Evolutionary conservation across 2,113 vertebrate species (phyloP).

Genomic region (Forbesichthys papilliferus): DNA sequence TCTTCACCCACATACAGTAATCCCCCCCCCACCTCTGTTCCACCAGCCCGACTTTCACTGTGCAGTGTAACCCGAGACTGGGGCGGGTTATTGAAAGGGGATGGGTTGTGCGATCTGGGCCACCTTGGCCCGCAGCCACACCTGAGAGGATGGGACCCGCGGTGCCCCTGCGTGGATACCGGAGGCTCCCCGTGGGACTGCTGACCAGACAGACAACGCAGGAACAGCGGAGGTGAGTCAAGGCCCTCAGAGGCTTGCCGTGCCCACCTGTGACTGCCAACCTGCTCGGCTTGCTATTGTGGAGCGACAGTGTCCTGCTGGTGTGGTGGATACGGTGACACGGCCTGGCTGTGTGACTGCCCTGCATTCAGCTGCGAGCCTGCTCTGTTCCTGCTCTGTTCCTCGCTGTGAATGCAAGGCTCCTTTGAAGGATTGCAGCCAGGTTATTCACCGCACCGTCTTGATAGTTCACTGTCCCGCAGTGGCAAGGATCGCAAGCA

Average conservation of each 20-base stretch:
- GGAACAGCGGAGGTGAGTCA: constrained; percentile 47
- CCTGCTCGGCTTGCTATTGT: constrained; percentile 57
- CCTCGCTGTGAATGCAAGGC: constrained; percentile 24
- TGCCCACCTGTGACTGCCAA: constrained; percentile 48
- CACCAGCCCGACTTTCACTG: constrained; percentile 61
- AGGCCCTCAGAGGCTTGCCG: constrained; percentile 58
- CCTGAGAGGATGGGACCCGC: constrained; percentile 52
- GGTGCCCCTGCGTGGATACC: constrained; percentile 63
- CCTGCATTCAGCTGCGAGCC: constrained; percentile 43
- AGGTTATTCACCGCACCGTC: constrained; percentile 6
- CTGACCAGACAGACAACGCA: constrained; percentile 62
- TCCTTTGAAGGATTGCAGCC: background rate
- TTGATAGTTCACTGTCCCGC: background rate
- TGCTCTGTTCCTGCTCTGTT: background rate
- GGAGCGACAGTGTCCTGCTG: constrained; percentile 22
- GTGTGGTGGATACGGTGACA: constrained; percentile 58
- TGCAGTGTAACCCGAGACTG: constrained; percentile 74
- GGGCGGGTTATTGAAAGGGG: constrained; percentile 29
- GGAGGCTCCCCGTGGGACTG: constrained; percentile 66
- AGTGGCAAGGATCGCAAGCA: no score
- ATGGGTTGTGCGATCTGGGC: constrained; percentile 49
- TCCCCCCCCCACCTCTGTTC: constrained; percentile 48
- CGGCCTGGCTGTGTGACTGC: constrained; percentile 38
- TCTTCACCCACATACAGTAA: constrained; percentile 61
- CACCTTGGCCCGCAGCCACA: constrained; percentile 59